Percentiles rank a stretch among this genome's conserved stretches.
Evolutionary conservation across 2,113 vertebrate species (phyloP).

Genomic region (Phoenicopterus ruber): DNA sequence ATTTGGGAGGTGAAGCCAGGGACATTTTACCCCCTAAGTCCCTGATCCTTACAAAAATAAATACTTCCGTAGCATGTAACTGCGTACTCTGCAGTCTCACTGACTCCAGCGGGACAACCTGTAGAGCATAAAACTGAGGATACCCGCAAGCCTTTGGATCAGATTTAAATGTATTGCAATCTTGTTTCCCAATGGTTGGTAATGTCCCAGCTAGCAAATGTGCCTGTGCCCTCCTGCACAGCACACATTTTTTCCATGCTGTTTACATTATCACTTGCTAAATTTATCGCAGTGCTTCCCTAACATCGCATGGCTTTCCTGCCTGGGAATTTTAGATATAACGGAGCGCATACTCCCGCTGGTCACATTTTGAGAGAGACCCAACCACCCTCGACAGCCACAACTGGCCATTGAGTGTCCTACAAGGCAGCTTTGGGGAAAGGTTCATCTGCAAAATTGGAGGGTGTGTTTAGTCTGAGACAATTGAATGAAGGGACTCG

Average conservation of each 20-base stretch:
- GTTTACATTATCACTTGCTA: conserved; percentile 35
- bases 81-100: neutral
- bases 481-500: neutral
- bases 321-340: neutral
- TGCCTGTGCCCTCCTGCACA: neutral
- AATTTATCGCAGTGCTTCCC: conserved; percentile 30
- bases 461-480: neutral
- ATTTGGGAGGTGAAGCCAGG: neutral
- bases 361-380: neutral
- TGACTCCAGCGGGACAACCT: neutral
- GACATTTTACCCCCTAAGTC: neutral
- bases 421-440: neutral
- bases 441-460: neutral
- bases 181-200: neutral
- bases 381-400: neutral
- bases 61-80: neutral
- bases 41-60: neutral
- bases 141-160: neutral
- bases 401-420: neutral
- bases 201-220: neutral
- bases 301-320: neutral
- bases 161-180: neutral
- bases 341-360: neutral
- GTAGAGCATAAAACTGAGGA: neutral
- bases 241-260: conserved; percentile 28